phyloP scores from a whole-genome alignment of 53 echinoderm and acorn worm species.

The Mesocentrotus franciscanus region DNA sequence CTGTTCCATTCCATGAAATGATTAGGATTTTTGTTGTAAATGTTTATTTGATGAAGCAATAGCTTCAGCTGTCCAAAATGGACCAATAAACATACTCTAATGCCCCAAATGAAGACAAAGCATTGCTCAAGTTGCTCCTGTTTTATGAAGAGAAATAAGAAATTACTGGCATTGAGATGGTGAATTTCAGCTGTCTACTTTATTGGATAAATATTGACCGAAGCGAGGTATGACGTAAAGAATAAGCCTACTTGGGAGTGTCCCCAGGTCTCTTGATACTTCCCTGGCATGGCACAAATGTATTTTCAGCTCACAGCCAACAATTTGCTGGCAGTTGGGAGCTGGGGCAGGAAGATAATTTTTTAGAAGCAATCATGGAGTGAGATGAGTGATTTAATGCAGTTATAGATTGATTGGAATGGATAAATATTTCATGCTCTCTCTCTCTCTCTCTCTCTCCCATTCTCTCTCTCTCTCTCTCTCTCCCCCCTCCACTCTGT shows the following conservation, averaged over 20 bases:
- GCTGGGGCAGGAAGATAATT: conserved; percentile 42
- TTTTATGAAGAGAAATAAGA: conserved; percentile 49
- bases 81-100: conserved; percentile 10
- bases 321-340: conserved; percentile 44
- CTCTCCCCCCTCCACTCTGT: too few relatives aligned
- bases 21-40: not conserved
- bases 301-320: conserved; percentile 32
- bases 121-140: not conserved
- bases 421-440: conserved; percentile 8
- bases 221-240: conserved; percentile 51
- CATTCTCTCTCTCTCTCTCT: not conserved
- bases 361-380: conserved; percentile 51
- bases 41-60: conserved; percentile 14
- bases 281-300: conserved; percentile 49
- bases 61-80: conserved; percentile 10
- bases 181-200: conserved; percentile 59
- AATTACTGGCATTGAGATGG: conserved; percentile 57
- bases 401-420: conserved; percentile 54
- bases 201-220: conserved; percentile 62
- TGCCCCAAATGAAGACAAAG: conserved; percentile 31
- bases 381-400: conserved; percentile 61
- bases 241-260: conserved; percentile 34
- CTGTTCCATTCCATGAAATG: not conserved
- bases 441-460: not conserved
- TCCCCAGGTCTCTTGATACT: conserved; percentile 39